Evolutionary conservation across 2,888 invertebrate genomes (phyloP), one percentile per base, ranked within the genome.

Genomic region (Mythimna impura): DNA sequence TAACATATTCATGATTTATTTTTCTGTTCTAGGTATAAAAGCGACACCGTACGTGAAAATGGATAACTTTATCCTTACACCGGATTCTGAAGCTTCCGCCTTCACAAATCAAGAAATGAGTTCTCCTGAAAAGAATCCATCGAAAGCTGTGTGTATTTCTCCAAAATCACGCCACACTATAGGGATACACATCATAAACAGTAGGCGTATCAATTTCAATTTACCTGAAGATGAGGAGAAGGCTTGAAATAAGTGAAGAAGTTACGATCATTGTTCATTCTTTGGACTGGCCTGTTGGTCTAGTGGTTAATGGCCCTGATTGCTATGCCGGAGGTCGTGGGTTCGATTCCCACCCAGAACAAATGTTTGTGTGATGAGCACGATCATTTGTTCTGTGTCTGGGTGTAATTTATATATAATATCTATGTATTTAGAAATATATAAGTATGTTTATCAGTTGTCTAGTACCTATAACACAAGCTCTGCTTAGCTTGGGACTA

Each of bases 171-270:
- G 71, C 43, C 84, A 74, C 43, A 67, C 40, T 30, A 82, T 67
- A 73, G 87, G 84, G 2, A 69, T 77, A 0, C 75, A 85, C 61
- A 65, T 82, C 17, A 81, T 75, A 0, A 82, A 55, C 58, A 71
- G 65, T 17, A 83, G 80, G 66, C 80, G 81, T 50, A 75, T 89
- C 12, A 73, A 89, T 63, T 90, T 90, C 57, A 83, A 89, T 74
- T 67, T 87, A 50, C 62, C 80, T 10, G 89, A 90, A 81, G 73
- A 86, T 34, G 65, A 66, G 9, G 76, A 80, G 20, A 54, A 58
- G 2, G 3, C 12, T 47, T 69, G 17, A 66, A 30, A 30, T 3
- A 5, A 66, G 1, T 34, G n/a, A 68, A 30, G 10, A 36, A 20
- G 25, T 14, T n/a, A 10, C 10, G 25, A 43, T 22, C 2, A 25